These are phyloP conservation scores for Eupithecia pulchellata DNA, from an alignment of 2,888 invertebrate species.

Conservation along the genomic window DNA sequence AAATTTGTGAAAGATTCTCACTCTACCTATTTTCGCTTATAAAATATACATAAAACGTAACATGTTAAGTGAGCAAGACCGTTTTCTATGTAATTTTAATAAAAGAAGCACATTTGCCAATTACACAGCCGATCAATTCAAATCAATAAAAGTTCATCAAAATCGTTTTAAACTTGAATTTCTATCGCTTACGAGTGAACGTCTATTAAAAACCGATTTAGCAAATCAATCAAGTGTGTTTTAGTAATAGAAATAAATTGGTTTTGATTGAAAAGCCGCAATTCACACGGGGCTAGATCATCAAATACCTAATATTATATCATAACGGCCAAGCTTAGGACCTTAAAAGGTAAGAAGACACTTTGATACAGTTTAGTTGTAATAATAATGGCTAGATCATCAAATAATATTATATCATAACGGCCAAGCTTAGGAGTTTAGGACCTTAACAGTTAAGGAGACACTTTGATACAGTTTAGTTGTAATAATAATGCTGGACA, in stretches of 20 bases:
- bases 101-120: conserved; percentile 9
- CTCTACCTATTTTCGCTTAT: background rate
- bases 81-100: conserved; percentile 1
- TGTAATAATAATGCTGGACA: too few species aligned
- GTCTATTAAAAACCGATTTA: conserved; percentile 55
- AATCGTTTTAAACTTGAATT: background rate
- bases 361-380: too few species aligned
- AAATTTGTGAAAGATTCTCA: background rate
- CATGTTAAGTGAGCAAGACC: conserved; percentile 3
- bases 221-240: conserved; percentile 36
- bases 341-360: background rate
- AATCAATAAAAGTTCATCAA: conserved; percentile 19
- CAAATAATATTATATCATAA: background rate
- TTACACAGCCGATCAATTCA: conserved; percentile 8
- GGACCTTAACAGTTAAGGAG: background rate
- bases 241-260: conserved; percentile 32
- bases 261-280: conserved; percentile 16
- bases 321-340: background rate
- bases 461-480: too few species aligned
- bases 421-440: background rate
- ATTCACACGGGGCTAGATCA: conserved; percentile 1
- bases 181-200: conserved; percentile 17
- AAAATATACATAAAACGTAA: conserved; percentile 8
- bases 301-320: background rate
- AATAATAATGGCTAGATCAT: background rate